Base-by-base conservation (phyloP, 2,113 vertebrate species). In the Otis tarda region DNA sequence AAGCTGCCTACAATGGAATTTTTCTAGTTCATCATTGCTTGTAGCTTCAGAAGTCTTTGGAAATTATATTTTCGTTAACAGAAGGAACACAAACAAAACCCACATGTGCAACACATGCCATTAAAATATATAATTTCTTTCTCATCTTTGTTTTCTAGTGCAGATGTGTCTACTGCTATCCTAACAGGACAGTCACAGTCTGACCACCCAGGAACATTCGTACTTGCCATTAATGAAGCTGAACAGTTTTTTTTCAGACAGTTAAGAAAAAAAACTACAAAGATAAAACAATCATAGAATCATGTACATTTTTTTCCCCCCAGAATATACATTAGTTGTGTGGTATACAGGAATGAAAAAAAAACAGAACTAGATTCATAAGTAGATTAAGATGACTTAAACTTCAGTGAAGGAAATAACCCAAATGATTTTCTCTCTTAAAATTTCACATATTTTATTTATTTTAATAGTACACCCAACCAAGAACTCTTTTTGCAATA, bases 101-200 rank as follows among this genome's bases (percentile, higher is more conserved):
- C 3, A 56, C 3, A 3, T 0, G 0, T 23, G 5, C 7, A 47
- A 47, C 33, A 27, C 11, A 53, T 6, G 41, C 3, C 8, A 82
- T 3, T 37, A 28, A 49, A 74, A 63, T 12, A 31, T 5, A 55
- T 0, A 0, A 39, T 20, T 63, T 49, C 1, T 19, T 52, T 37
- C 20, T 50, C 5, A 6, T 7, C 8, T 49, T 74, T 68, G 4
- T 20, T 70, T 45, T 57, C 41, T 10, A 57, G 10, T 30, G 47
- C 28, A 87, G 55, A 81, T 12, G 47, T 7, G 49, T 33, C 18
- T 78, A 35, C 30, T 39, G 19, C 13, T 70, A 12, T 37, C 30
- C n/a, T 60, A 67, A 85, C 6, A 37, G 37, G 28, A 50, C 28
- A 47, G 20, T 50, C 24, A 33, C 16, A 50, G 49, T 24, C 39